Percentiles rank a stretch among this genome's conserved stretches.
Evolutionary conservation across 1,140 invertebrate genomes (phyloP).

Genomic region (Drosophila sulfurigaster): DNA sequence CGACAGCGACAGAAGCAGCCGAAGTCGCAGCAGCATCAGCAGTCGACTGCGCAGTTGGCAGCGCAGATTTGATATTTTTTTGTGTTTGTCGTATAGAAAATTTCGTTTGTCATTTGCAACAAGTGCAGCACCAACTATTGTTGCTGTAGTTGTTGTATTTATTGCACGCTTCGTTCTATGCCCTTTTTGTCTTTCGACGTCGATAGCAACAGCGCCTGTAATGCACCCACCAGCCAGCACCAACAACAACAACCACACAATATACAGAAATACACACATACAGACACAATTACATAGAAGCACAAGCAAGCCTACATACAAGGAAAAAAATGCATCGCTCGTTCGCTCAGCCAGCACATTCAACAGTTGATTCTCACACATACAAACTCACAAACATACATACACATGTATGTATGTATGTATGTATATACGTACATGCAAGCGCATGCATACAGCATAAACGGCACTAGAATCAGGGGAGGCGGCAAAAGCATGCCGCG

Average conservation of each 20-base stretch:
- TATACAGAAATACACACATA: constrained; percentile 25
- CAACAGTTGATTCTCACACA: constrained; percentile 74
- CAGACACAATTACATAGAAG: constrained; percentile 9
- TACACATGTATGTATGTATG: neutral
- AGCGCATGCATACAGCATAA: constrained; percentile 21
- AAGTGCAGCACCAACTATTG: constrained; percentile 60
- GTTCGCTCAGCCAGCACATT: constrained; percentile 53
- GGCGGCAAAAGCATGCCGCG: constrained; percentile 19
- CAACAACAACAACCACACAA: constrained; percentile 12
- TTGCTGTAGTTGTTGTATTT: constrained; percentile 44
- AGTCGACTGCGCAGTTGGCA: constrained; percentile 23
- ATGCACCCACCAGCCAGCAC: constrained; percentile 64
- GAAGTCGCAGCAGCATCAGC: constrained; percentile 16
- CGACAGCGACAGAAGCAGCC: constrained; percentile 15
- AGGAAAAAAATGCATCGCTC: constrained; percentile 47
- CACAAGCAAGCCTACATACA: constrained; percentile 1
- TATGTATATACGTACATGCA: constrained; percentile 9
- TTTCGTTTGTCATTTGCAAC: constrained; percentile 81
- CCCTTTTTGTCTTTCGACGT: constrained; percentile 59
- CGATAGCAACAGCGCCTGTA: constrained; percentile 41
- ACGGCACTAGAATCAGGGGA: constrained; percentile 31
- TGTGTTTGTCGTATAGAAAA: constrained; percentile 42
- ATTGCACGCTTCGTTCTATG: constrained; percentile 42
- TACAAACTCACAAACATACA: constrained; percentile 27
- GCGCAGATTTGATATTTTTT: constrained; percentile 24